Evolutionary conservation across 2,113 vertebrate species (phyloP).

Genomic region (Callocephalon fimbriatum): DNA sequence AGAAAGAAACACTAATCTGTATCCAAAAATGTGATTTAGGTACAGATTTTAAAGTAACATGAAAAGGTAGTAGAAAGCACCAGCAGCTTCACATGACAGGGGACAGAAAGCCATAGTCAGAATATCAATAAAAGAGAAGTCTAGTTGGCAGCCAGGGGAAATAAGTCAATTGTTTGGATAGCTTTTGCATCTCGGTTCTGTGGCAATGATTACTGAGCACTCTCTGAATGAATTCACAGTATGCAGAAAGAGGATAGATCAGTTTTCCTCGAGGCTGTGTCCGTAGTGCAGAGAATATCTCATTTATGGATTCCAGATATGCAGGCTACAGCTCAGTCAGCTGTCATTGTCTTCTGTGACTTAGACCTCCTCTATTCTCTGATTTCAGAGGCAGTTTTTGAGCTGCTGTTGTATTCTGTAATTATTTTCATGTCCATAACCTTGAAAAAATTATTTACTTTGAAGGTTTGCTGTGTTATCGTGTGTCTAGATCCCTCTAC

Average conservation of each 20-base stretch:
- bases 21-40: neutral
- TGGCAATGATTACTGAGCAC: neutral
- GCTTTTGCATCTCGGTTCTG: neutral
- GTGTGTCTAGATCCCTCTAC: neutral
- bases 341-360: neutral
- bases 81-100: neutral
- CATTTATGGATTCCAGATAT: neutral
- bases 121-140: neutral
- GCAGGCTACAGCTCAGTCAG: neutral
- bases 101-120: neutral
- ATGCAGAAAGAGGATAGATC: neutral
- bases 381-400: neutral
- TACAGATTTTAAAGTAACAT: neutral
- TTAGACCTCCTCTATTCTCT: neutral
- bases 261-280: neutral
- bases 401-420: neutral
- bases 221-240: neutral
- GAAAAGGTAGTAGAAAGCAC: neutral
- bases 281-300: accelerated
- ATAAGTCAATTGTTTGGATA: neutral
- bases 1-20: neutral
- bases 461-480: neutral
- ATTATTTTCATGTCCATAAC: neutral
- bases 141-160: neutral
- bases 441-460: constrained; percentile 32